phyloP scores from a whole-genome alignment of 64 coral and sea anemone species.

The Dendronephthya gigantea region DNA sequence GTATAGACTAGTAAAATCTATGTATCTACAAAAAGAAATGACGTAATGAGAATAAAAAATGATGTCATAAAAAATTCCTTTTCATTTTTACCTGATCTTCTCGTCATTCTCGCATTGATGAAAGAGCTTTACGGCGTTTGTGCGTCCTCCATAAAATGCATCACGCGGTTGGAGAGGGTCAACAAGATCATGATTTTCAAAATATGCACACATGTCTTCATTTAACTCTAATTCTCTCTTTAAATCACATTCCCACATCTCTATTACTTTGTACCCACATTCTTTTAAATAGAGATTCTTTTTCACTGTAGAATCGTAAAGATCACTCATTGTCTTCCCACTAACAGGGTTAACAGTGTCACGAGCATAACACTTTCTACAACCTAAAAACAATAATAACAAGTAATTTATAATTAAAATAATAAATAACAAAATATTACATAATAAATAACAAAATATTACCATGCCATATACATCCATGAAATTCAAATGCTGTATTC shows the following conservation, averaged over 20 bases:
- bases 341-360: neutral
- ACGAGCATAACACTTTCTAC: neutral
- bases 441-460: neutral
- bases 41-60: neutral
- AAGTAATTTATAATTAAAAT: too few species aligned
- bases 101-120: neutral
- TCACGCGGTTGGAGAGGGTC: neutral
- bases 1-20: neutral
- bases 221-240: neutral
- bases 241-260: neutral
- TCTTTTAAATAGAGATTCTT: neutral
- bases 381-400: neutral
- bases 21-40: slow-evolving; percentile 20
- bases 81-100: neutral
- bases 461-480: slow-evolving; percentile 14
- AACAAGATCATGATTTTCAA: neutral
- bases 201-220: neutral
- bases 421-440: too few species aligned
- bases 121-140: neutral
- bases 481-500: neutral
- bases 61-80: too few species aligned
- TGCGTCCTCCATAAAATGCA: neutral
- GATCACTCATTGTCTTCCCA: neutral
- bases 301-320: neutral
- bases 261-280: neutral